These are phyloP conservation scores for Cotesia vestalis DNA, from an alignment of 1,140 invertebrate genomes.

Conservation along the genomic window DNA sequence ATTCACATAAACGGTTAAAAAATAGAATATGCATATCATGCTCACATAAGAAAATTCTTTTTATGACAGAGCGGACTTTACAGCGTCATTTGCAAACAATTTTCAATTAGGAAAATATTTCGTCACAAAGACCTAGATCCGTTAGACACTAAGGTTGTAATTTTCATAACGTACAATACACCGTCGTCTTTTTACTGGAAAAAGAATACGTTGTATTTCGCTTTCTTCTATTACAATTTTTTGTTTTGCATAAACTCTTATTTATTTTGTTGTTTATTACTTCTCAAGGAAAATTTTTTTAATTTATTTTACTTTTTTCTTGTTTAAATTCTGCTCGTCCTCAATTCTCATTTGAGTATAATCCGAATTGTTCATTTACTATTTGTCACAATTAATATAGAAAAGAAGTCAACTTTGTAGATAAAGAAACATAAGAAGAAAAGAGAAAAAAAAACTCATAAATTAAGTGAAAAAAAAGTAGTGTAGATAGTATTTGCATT, in stretches of 20 bases:
- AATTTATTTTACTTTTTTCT: slow-evolving; percentile 22
- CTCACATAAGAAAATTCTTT: too few relatives aligned
- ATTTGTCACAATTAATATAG: slow-evolving; percentile 22
- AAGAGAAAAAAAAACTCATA: neutral
- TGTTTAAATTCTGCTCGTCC: slow-evolving; percentile 19
- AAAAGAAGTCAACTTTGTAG: neutral
- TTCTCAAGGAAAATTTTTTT: neutral
- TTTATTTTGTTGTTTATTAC: neutral
- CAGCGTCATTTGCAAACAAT: neutral
- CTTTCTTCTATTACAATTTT: neutral
- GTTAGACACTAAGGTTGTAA: neutral
- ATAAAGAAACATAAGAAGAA: neutral
- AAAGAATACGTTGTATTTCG: too few relatives aligned
- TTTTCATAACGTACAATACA: neutral
- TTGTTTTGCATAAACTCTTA: slow-evolving; percentile 8
- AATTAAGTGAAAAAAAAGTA: slow-evolving; percentile 1
- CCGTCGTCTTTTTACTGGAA: too few relatives aligned
- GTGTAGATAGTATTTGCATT: slow-evolving; percentile 11
- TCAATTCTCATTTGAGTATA: slow-evolving; percentile 20
- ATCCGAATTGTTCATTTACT: slow-evolving; percentile 18
- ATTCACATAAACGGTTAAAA: too few relatives aligned
- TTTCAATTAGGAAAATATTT: slow-evolving; percentile 5
- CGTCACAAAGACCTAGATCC: neutral
- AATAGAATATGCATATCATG: too few relatives aligned
- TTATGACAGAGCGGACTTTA: too few relatives aligned